These are phyloP conservation scores for Chrysopilus asiliformis DNA, from an alignment of 2,888 invertebrate species.

Conservation along the genomic window DNA sequence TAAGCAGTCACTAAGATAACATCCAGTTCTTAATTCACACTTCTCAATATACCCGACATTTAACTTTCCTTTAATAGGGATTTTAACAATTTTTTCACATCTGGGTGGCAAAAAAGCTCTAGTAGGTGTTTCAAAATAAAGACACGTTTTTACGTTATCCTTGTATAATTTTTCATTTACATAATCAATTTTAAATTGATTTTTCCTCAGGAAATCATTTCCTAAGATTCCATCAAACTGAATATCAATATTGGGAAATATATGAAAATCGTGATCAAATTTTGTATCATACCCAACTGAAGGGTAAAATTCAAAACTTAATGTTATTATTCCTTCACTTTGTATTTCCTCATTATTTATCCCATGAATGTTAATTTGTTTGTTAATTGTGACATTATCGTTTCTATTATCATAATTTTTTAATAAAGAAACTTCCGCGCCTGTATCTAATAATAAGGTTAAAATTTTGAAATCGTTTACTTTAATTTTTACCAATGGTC, in stretches of 20 bases:
- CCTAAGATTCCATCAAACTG: conserved; percentile 1
- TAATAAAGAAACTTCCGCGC: too few species aligned
- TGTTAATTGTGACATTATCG: too few species aligned
- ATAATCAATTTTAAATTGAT: conserved; percentile 3
- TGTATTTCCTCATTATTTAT: too few species aligned
- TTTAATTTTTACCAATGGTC: too few species aligned
- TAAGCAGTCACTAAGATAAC: conserved; percentile 3
- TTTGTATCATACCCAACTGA: neutral
- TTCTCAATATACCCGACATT: conserved; percentile 4
- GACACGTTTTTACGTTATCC: conserved; percentile 2
- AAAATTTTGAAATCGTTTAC: too few species aligned
- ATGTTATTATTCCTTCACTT: too few species aligned
- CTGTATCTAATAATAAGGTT: too few species aligned
- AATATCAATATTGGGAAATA: conserved; percentile 7
- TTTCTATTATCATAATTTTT: too few species aligned
- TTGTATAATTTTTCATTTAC: conserved; percentile 2
- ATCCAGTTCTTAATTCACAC: conserved; percentile 1
- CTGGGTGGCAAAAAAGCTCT: conserved; percentile 4
- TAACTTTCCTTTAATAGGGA: neutral
- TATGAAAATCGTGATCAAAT: conserved; percentile 3
- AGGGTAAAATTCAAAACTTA: conserved; percentile 5
- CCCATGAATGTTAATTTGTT: too few species aligned
- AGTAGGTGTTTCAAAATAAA: conserved; percentile 5
- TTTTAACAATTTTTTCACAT: neutral
- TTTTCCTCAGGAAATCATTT: conserved; percentile 1